phyloP scores from a whole-genome alignment of 2,113 vertebrate species.

The Jacana jacana region DNA sequence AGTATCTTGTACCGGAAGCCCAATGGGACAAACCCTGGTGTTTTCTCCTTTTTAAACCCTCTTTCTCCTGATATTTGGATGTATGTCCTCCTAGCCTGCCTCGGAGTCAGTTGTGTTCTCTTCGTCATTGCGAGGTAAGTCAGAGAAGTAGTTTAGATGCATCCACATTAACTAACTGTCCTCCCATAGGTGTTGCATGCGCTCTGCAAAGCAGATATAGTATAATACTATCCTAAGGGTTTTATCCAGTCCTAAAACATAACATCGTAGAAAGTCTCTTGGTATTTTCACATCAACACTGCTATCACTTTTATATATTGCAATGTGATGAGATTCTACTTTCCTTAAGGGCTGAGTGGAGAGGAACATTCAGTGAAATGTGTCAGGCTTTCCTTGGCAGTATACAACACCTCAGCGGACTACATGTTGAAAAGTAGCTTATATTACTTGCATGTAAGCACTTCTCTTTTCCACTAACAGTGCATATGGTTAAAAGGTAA shows the following conservation, averaged over 20 bases:
- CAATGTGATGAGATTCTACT: background rate
- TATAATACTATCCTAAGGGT: background rate
- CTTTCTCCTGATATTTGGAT: slow-evolving; percentile 99
- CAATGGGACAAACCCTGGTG: slow-evolving; percentile 95
- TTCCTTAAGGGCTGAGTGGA: background rate
- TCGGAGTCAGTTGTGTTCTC: slow-evolving; percentile 97
- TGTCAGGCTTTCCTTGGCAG: background rate
- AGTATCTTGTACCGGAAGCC: slow-evolving; percentile 97
- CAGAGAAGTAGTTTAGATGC: background rate
- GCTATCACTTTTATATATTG: background rate
- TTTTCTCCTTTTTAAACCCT: slow-evolving; percentile 96
- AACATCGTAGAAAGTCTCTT: background rate
- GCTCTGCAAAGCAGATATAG: background rate
- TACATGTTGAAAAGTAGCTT: background rate
- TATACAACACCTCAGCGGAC: background rate
- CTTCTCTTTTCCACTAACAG: background rate
- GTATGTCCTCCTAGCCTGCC: slow-evolving; percentile 95
- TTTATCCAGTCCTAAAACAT: background rate
- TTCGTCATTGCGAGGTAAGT: slow-evolving; percentile 98
- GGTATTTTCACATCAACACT: background rate
- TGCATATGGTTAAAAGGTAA: background rate
- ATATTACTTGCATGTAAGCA: background rate
- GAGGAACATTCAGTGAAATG: background rate
- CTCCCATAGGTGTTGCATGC: background rate
- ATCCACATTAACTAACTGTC: background rate